These are phyloP conservation scores for Lampris megalopsis DNA, from an alignment of 2,113 vertebrate genomes.

Conservation along the genomic window DNA sequence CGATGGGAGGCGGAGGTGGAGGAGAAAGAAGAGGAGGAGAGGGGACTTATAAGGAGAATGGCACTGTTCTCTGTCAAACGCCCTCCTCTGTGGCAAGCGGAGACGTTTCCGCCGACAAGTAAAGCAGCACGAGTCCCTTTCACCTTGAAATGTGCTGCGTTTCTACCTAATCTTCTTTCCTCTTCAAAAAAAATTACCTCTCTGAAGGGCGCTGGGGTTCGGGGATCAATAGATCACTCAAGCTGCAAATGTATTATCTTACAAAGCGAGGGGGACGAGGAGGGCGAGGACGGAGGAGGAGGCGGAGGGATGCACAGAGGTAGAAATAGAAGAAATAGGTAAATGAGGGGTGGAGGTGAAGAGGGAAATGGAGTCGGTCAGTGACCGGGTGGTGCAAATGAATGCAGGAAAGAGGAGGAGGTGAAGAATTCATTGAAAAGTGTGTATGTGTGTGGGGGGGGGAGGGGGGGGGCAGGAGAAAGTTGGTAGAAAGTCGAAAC, in stretches of 20 bases:
- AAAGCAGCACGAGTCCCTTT: conserved; percentile 67
- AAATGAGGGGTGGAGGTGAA: conserved; percentile 21
- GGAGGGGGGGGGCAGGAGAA: too few species aligned
- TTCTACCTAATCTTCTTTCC: conserved; percentile 76
- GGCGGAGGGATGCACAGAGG: conserved; percentile 1
- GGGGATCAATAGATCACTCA: conserved; percentile 83
- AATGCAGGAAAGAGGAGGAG: too few species aligned
- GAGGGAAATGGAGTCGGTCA: conserved; percentile 5
- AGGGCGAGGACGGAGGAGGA: conserved; percentile 12
- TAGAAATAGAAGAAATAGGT: conserved; percentile 22
- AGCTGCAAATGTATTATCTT: conserved; percentile 84
- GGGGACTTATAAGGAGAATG: conserved; percentile 7
- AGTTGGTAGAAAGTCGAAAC: too few species aligned
- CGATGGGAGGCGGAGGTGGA: conserved; percentile 9
- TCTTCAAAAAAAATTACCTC: conserved; percentile 75
- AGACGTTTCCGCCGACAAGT: conserved; percentile 48
- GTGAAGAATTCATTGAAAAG: too few species aligned
- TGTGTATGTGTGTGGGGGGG: too few species aligned
- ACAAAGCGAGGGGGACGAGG: conserved; percentile 64
- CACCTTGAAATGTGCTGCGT: conserved; percentile 76
- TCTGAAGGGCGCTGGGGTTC: conserved; percentile 68
- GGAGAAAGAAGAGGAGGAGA: conserved; percentile 8
- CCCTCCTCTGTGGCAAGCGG: conserved; percentile 28
- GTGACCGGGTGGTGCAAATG: too few species aligned
- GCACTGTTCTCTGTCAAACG: conserved; percentile 22